These are phyloP conservation scores for Emydoidea blandingii DNA, from an alignment of 2,797 vertebrate genomes.

Conservation along the genomic window DNA sequence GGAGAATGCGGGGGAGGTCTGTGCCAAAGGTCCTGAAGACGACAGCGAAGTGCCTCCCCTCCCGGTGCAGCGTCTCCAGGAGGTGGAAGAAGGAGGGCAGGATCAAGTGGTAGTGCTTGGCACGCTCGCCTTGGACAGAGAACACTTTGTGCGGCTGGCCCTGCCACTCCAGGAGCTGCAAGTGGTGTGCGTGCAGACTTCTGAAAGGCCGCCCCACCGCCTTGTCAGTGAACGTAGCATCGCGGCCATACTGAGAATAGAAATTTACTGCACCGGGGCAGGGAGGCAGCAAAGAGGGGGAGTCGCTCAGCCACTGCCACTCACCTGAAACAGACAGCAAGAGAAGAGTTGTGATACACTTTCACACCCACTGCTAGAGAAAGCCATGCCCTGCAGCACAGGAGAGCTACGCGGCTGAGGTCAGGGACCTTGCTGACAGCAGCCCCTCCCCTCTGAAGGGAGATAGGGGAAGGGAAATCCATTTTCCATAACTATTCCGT, in stretches of 20 bases:
- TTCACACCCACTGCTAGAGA: not conserved
- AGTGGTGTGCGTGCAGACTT: slow-evolving; percentile 80
- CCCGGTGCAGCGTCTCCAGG: slow-evolving; percentile 81
- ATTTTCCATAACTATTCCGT: not conserved
- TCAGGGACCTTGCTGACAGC: too few relatives aligned
- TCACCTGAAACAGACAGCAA: slow-evolving; percentile 79
- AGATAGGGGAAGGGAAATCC: too few relatives aligned
- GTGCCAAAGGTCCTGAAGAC: slow-evolving; percentile 90
- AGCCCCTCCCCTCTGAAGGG: too few relatives aligned
- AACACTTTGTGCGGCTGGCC: slow-evolving; percentile 79
- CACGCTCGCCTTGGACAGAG: slow-evolving; percentile 81
- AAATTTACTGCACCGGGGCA: slow-evolving; percentile 83
- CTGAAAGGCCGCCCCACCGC: slow-evolving; percentile 81
- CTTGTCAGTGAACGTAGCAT: slow-evolving; percentile 80
- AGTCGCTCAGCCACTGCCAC: slow-evolving; percentile 90
- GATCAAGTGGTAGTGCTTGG: slow-evolving; percentile 87
- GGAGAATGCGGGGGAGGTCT: slow-evolving; percentile 85
- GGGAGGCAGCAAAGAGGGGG: slow-evolving; percentile 84
- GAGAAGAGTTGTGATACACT: not conserved
- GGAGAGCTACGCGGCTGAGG: too few relatives aligned
- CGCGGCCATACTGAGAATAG: slow-evolving; percentile 85
- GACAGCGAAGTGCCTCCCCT: slow-evolving; percentile 83
- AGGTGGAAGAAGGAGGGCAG: slow-evolving; percentile 92
- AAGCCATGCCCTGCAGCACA: too few relatives aligned
- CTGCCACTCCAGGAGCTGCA: slow-evolving; percentile 87